Evolutionary conservation across 2,113 vertebrate species (phyloP).

Genomic region (Spermophilus dauricus): DNA sequence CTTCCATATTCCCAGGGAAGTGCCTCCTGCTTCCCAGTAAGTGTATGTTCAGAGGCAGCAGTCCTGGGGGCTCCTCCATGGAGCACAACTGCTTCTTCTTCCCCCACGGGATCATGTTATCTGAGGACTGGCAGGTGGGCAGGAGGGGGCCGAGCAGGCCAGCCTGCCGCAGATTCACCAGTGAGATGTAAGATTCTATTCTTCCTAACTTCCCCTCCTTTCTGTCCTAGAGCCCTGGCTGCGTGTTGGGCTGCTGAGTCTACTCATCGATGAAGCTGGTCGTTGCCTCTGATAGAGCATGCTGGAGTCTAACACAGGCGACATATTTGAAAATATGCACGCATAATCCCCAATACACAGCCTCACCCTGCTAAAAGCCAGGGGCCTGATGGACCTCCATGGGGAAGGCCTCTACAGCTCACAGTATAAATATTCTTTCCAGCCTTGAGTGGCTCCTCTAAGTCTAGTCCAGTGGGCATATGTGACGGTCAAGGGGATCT

Average conservation of each 20-base stretch:
- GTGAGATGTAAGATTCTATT: not conserved
- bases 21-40: not conserved
- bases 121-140: not conserved
- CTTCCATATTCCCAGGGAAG: not conserved
- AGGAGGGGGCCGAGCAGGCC: not conserved
- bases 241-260: not conserved
- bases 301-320: not conserved
- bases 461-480: not conserved
- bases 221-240: not conserved
- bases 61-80: not conserved
- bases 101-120: not conserved
- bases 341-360: not conserved
- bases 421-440: not conserved
- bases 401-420: not conserved
- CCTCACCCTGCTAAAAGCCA: not conserved
- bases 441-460: not conserved
- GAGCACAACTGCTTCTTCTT: not conserved
- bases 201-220: not conserved
- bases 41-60: not conserved
- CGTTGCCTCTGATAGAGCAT: not conserved
- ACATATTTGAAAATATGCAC: not conserved
- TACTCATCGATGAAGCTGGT: not conserved
- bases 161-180: not conserved
- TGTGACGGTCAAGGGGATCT: not conserved
- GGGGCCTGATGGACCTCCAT: not conserved